These are phyloP conservation scores for Thecocarcelia acutangulata DNA, from an alignment of 2,888 invertebrate genomes.

Conservation along the genomic window DNA sequence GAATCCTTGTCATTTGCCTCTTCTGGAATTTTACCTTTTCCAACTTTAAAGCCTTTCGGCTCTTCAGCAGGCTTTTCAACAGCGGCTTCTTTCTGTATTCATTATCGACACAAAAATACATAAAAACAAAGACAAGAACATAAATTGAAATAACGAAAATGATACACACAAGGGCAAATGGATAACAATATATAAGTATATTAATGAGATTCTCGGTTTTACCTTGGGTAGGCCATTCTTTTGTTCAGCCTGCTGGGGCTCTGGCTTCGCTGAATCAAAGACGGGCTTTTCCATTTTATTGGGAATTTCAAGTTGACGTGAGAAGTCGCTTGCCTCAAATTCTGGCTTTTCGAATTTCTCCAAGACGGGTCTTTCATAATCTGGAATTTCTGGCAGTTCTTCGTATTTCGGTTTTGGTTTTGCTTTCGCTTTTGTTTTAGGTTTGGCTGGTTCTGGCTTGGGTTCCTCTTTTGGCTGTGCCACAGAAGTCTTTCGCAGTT, in stretches of 20 bases:
- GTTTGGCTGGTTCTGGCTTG: constrained; percentile 75
- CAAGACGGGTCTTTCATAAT: constrained; percentile 89
- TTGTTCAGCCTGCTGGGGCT: constrained; percentile 72
- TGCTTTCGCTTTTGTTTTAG: constrained; percentile 76
- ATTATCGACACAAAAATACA: constrained; percentile 63
- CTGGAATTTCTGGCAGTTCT: constrained; percentile 85
- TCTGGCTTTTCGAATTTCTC: constrained; percentile 86
- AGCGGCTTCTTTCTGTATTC: constrained; percentile 76
- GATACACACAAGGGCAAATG: neutral
- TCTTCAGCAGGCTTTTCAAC: constrained; percentile 72
- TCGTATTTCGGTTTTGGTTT: constrained; percentile 82
- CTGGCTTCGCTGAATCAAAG: constrained; percentile 73
- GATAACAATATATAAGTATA: too few relatives aligned
- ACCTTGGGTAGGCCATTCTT: constrained; percentile 80
- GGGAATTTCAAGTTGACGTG: constrained; percentile 78
- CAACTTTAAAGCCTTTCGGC: constrained; percentile 76
- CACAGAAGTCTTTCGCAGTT: constrained; percentile 78
- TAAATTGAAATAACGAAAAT: neutral
- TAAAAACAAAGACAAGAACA: constrained; percentile 25
- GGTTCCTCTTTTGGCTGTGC: constrained; percentile 77
- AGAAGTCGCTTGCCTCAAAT: constrained; percentile 82
- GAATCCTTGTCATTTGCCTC: constrained; percentile 75
- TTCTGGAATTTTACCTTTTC: constrained; percentile 79
- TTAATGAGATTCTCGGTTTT: neutral
- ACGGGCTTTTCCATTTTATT: constrained; percentile 78